A percentile compares a stretch with the other conserved stretches of the same genome.
phyloP scores from a whole-genome alignment of 2,113 vertebrate species.

The Taxidea taxus region DNA sequence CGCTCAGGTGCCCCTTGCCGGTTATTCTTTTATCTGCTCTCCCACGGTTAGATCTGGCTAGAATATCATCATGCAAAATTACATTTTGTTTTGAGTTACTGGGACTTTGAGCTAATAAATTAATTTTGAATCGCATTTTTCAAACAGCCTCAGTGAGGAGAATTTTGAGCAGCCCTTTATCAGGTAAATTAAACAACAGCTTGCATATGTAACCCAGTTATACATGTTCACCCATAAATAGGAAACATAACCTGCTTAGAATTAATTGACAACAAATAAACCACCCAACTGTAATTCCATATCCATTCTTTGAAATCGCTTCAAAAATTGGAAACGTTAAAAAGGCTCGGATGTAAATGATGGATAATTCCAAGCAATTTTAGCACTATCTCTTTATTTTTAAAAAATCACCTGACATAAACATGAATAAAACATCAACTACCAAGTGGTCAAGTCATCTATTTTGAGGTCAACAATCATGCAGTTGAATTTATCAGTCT shows the following conservation, averaged over 20 bases:
- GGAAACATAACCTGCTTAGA: background rate
- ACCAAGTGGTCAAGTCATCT: background rate
- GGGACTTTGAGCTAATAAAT: slow-evolving; percentile 16
- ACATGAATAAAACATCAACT: background rate
- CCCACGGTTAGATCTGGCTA: background rate
- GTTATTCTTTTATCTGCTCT: background rate
- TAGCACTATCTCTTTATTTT: background rate
- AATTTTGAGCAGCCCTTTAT: background rate
- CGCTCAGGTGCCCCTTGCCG: no score
- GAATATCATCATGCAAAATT: background rate
- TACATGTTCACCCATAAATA: background rate
- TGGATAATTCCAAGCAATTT: background rate
- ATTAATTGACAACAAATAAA: background rate
- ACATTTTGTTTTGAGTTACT: background rate
- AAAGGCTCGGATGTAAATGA: background rate
- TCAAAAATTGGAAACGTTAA: background rate
- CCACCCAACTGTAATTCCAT: background rate
- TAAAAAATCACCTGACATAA: background rate
- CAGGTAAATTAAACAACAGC: background rate
- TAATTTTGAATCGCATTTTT: background rate
- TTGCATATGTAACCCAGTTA: background rate
- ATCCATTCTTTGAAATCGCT: background rate
- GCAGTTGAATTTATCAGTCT: background rate
- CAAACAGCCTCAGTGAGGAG: background rate
- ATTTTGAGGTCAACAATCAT: background rate